phyloP scores from a whole-genome alignment of 2,797 vertebrate genomes.

The Pristis pectinata region DNA sequence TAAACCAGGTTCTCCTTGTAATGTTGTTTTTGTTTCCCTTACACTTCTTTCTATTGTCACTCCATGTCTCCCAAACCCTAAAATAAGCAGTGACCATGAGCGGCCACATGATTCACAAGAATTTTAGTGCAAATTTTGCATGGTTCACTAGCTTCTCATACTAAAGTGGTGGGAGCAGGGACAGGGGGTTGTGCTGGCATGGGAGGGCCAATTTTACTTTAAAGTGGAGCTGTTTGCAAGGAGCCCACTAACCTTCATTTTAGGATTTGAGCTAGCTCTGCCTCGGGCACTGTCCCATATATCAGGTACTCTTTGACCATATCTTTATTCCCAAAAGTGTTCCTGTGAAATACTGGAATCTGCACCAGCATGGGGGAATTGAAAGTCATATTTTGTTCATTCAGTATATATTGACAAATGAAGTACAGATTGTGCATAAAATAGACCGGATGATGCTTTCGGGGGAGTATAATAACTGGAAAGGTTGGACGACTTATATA shows the following conservation, averaged over 20 bases:
- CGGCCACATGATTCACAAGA: neutral
- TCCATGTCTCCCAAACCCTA: neutral
- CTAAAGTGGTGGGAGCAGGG: too few species aligned
- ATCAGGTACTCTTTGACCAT: neutral
- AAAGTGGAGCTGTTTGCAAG: too few species aligned
- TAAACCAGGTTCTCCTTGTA: neutral
- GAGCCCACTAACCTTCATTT: too few species aligned
- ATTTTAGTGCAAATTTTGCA: neutral
- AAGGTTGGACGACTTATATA: neutral
- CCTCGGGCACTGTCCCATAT: neutral
- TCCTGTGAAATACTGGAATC: neutral
- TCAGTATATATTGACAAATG: neutral
- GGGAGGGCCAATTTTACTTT: too few species aligned
- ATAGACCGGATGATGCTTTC: neutral
- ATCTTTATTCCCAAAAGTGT: neutral
- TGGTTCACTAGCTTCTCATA: too few species aligned
- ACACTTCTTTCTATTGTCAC: neutral
- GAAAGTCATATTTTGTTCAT: neutral
- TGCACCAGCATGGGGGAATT: neutral
- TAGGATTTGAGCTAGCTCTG: too few species aligned
- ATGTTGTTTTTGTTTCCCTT: neutral
- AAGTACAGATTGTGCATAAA: neutral
- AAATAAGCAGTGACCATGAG: neutral
- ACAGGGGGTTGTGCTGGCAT: too few species aligned
- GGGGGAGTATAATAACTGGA: neutral